Evolutionary conservation across 2,113 vertebrate genomes (phyloP).

Genomic region (Leiothrix lutea): DNA sequence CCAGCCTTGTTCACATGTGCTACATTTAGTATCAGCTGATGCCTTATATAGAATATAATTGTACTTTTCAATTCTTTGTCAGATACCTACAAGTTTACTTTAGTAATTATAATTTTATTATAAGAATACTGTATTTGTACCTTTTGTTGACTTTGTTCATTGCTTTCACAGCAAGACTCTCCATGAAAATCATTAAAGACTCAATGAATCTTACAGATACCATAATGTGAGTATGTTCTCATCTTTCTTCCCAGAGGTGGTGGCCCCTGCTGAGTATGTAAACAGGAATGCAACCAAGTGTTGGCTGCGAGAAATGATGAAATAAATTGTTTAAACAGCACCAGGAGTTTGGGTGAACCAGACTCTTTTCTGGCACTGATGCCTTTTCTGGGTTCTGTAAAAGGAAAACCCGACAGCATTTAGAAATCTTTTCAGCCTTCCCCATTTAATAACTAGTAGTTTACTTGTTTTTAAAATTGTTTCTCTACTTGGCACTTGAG

Average conservation of each 20-base stretch:
- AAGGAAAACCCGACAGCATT: not conserved
- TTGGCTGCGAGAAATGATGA: not conserved
- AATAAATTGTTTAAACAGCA: constrained; percentile 1
- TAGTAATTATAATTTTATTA: constrained; percentile 69
- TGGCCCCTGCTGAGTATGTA: constrained; percentile 43
- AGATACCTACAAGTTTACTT: constrained; percentile 57
- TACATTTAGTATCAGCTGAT: constrained; percentile 27
- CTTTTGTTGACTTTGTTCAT: constrained; percentile 22
- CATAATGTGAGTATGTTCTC: constrained; percentile 47
- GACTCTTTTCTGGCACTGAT: not conserved
- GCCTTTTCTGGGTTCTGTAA: not conserved
- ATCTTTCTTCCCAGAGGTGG: constrained; percentile 59
- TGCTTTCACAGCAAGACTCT: constrained; percentile 30
- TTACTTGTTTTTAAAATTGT: not conserved
- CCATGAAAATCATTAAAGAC: constrained; percentile 68
- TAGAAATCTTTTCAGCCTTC: not conserved
- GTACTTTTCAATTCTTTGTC: constrained; percentile 47
- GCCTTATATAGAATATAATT: not conserved
- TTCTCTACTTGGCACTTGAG: not conserved
- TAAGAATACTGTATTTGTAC: constrained; percentile 2
- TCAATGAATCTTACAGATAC: constrained; percentile 67
- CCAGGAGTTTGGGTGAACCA: not conserved
- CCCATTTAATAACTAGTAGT: not conserved
- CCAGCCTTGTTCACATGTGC: not conserved
- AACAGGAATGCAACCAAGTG: not conserved